These are phyloP conservation scores for Chelon auratus DNA, from an alignment of 2,797 vertebrate species.

Conservation along the genomic window DNA sequence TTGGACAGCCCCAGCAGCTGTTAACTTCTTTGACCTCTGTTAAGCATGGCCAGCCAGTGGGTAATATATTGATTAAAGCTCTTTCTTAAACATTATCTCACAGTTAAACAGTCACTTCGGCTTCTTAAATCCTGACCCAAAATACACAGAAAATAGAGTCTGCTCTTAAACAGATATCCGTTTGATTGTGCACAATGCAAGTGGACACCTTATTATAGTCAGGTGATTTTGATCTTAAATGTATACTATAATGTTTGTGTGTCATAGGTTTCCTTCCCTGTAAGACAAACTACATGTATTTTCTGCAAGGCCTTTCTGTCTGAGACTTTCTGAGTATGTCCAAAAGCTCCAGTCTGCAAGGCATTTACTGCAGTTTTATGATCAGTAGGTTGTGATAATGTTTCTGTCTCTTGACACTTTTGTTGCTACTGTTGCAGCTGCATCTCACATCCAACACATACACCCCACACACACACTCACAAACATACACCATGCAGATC, in stretches of 20 bases:
- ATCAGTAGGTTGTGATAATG: constrained; percentile 35
- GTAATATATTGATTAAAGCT: constrained; percentile 14
- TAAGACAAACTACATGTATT: neutral
- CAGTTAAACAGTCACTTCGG: neutral
- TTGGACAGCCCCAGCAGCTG: constrained; percentile 50
- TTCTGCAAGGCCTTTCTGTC: neutral
- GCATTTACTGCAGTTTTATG: constrained; percentile 27
- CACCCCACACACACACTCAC: constrained; percentile 7
- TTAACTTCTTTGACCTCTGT: constrained; percentile 64
- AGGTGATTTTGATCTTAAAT: neutral
- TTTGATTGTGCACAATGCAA: neutral
- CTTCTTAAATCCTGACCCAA: neutral
- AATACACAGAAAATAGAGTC: too few species aligned
- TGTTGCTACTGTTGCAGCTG: constrained; percentile 34
- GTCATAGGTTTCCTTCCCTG: neutral
- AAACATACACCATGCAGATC: neutral
- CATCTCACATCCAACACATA: neutral
- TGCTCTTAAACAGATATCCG: neutral
- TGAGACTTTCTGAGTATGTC: constrained; percentile 19
- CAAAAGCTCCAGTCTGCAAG: constrained; percentile 23
- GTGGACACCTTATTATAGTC: neutral
- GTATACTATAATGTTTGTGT: neutral
- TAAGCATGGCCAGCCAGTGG: constrained; percentile 26
- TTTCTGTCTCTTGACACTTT: constrained; percentile 25
- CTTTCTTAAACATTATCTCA: neutral